Base-by-base conservation (phyloP, 2,113 vertebrate genomes). In the Aythya baeri region DNA sequence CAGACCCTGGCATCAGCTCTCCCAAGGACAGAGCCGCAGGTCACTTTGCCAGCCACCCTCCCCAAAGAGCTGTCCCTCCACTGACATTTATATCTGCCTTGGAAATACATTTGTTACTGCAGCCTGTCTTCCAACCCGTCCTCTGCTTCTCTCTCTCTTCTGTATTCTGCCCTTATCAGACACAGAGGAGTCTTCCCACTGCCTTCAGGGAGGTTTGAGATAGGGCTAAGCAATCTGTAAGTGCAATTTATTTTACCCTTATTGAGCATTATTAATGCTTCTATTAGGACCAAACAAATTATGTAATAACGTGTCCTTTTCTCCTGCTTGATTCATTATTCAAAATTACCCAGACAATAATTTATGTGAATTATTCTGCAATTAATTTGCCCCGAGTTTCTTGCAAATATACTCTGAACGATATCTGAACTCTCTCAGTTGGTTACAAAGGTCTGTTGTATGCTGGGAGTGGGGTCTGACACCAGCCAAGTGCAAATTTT, bases 341-440 rank as follows among this genome's bases (percentile, higher is more conserved):
- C 83, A 63, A 77, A 87, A 96, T 87, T 94, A 92, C 13, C 55
- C 67, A 92, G 50, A 78, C 49, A 92, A 92, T 76, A 93, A 96
- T 87, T 94, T 92, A 92, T 87, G 67, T 84, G 77, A 91, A 74
- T 85, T 77, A 95, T 89, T 91, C 93, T 80, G 67, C 91, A 94
- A 93, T 79, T 93, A 89, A 94, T 92, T 94, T 85, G 59, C 49
- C 16, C 4, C 31, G 27, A 85, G 34, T 58, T 94, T 73, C 74
- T 93, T 89, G 78, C 71, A 93, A 85, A 93, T 67, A 89, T 29
- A 23, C 44, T 59, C 70, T 58, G 50, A 95, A 66, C 11, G 62
- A 32, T 54, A 43, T 77, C 67, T 73, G 41, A 91, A n/a, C 17
- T 73, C 23, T 46, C 70, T 66, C 62, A n/a, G 43, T 55, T 67